Evolutionary conservation across 2,888 invertebrate species (phyloP).

Genomic region (Dasypogon diadema): DNA sequence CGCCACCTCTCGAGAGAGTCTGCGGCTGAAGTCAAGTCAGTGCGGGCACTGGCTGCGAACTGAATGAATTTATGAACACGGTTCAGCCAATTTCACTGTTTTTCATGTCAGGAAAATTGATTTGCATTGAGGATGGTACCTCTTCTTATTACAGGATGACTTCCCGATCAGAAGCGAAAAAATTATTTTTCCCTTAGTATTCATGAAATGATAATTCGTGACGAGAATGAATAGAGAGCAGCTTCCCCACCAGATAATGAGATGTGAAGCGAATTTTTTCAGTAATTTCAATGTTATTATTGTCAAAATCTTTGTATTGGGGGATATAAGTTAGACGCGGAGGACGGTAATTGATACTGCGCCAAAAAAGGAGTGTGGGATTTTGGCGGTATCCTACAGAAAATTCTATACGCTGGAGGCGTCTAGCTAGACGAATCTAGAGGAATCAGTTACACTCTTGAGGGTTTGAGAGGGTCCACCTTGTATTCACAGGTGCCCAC

Average conservation of each 20-base stretch:
- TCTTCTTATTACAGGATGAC: conserved; percentile 1
- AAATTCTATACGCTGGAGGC: too few relatives aligned
- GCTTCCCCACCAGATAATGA: not conserved
- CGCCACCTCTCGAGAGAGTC: not conserved
- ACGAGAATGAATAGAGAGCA: conserved; percentile 5
- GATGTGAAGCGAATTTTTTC: not conserved
- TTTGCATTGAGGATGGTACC: conserved; percentile 7
- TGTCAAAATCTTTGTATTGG: not conserved
- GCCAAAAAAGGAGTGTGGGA: too few relatives aligned
- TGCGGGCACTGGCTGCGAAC: not conserved
- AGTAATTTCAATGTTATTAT: conserved; percentile 9
- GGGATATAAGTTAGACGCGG: too few relatives aligned
- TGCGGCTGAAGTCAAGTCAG: too few relatives aligned
- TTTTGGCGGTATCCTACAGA: too few relatives aligned
- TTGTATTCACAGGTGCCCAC: too few relatives aligned
- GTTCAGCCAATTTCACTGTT: conserved; percentile 26
- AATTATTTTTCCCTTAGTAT: conserved; percentile 17
- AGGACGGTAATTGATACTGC: too few relatives aligned
- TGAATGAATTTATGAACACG: conserved; percentile 19
- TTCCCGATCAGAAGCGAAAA: not conserved
- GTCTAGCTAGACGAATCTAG: too few relatives aligned
- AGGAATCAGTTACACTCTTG: too few relatives aligned
- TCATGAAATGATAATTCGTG: conserved; percentile 29
- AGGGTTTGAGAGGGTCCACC: too few relatives aligned
- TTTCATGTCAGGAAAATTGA: conserved; percentile 27